Evolutionary conservation across 2,888 invertebrate species (phyloP), one percentile per base, ranked within the genome.

Genomic region (Amphipyra berbera): DNA sequence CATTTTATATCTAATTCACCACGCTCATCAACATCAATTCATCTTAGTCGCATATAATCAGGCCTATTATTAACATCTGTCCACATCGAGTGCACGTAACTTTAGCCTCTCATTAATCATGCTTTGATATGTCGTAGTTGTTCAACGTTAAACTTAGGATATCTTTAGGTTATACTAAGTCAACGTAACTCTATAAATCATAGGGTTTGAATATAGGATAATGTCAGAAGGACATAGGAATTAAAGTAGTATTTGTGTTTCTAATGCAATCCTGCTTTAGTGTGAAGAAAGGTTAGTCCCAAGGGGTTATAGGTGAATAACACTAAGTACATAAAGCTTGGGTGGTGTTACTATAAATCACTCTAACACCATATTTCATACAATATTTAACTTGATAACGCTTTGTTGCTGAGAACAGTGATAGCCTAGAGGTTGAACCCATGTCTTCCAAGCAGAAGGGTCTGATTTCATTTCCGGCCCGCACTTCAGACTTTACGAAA

Each of bases 71-170:
- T 70, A 58, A 6, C 9, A 37, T 38, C 44, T 64, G 70, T 64
- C 52, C 14, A 47, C 38, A 33, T 63, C 30, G 9, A 38, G 50
- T 46, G 10, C 45, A 21, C 13, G 6, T 10, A 15, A 41, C 33
- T 40, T 2, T 40, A 30, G 30, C 12, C 3, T 15, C 9, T 13
- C 75, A 73, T 73, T 57, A 70, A 73, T 73, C 75, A 74, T 33
- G 8, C 15, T 48, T 52, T 55, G 30, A 27, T 40, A 47, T 57
- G 41, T 48, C 50, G 47, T 35, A n/a, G 35, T 13, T 30, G n/a
- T 15, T 47, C 33, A 47, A 33, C 33, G 0, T 12, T 10, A 5
- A n/a, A n/a, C 38, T 6, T 12, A 38, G n/a, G 5, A 38, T 38
- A 30, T 30, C 6, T 21, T 21, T 30, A 30, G 30, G 6, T 30